A percentile compares a stretch with the other conserved stretches of the same genome.
Conservation (phyloP, 2,797 vertebrate species). For the Hoplostethus atlanticus region DNA sequence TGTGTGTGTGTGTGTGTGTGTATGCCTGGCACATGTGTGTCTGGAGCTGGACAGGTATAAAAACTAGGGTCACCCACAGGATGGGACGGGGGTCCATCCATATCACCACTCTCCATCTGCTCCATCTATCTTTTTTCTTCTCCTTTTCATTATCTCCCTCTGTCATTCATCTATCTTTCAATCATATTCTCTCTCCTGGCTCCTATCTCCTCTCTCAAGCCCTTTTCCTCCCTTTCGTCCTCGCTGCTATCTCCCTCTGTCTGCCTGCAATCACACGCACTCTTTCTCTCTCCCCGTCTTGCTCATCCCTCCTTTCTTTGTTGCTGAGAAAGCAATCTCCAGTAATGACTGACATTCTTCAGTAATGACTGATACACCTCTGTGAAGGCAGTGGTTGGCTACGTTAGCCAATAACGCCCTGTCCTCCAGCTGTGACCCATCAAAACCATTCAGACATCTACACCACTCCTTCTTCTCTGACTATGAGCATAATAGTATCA, state of each 20-base stretch:
- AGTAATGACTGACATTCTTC: conserved; percentile 31
- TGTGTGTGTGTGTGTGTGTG: conserved; percentile 6
- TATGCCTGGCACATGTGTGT: conserved; percentile 9
- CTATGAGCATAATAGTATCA: neutral
- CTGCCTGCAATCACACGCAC: conserved; percentile 18
- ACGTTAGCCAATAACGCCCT: neutral
- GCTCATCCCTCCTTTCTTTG: conserved; percentile 25
- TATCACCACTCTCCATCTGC: conserved; percentile 52
- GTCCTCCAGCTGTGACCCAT: neutral
- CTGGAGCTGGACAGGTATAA: conserved; percentile 49
- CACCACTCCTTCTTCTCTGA: conserved; percentile 16
- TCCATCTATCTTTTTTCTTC: neutral
- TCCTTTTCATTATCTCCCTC: conserved; percentile 17
- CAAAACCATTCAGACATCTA: conserved; percentile 5
- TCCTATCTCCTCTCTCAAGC: conserved; percentile 40
- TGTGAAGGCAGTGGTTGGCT: conserved; percentile 27
- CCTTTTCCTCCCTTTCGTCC: neutral
- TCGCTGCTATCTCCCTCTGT: conserved; percentile 6
- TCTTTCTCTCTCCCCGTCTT: conserved; percentile 8
- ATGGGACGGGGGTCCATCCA: conserved; percentile 8
- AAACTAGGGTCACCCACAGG: conserved; percentile 61
- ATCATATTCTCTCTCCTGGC: conserved; percentile 16
- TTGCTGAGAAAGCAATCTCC: conserved; percentile 49
- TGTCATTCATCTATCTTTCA: conserved; percentile 31
- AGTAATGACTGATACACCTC: conserved; percentile 44